These are phyloP conservation scores for Myotis planiceps DNA, from an alignment of 2,797 vertebrate species.

Conservation along the genomic window DNA sequence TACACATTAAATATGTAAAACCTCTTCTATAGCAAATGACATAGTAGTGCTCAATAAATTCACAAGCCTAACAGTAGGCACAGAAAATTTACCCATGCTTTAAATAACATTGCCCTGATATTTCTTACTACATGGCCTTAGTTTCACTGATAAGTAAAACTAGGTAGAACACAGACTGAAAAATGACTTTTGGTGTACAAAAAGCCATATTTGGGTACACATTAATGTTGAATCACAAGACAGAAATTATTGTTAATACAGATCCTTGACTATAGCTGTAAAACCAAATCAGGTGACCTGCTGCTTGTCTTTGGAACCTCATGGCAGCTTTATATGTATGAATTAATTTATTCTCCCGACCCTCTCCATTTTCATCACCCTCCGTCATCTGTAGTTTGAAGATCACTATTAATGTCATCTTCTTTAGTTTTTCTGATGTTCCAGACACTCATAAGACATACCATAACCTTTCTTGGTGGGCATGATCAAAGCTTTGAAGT, in stretches of 20 bases:
- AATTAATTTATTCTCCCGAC: not conserved
- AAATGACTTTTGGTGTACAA: not conserved
- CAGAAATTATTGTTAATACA: not conserved
- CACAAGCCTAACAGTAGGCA: not conserved
- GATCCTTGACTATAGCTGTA: not conserved
- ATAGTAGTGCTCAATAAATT: not conserved
- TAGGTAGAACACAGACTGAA: not conserved
- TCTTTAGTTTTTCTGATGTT: conserved; percentile 21
- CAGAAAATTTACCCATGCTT: not conserved
- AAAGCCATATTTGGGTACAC: not conserved
- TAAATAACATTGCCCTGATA: not conserved
- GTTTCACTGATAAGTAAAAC: not conserved
- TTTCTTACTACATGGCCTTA: not conserved
- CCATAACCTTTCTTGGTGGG: conserved; percentile 47
- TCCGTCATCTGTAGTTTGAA: not conserved
- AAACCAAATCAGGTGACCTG: not conserved
- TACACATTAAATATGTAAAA: not conserved
- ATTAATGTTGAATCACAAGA: not conserved
- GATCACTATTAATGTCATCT: not conserved
- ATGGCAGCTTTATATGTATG: not conserved
- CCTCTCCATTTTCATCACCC: not conserved
- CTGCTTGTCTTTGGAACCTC: not conserved
- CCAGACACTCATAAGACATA: conserved; percentile 62
- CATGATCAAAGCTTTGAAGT: conserved; percentile 57
- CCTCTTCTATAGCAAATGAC: not conserved